Conservation (phyloP, 2,888 invertebrate species). For the Nomada lathburiana region DNA sequence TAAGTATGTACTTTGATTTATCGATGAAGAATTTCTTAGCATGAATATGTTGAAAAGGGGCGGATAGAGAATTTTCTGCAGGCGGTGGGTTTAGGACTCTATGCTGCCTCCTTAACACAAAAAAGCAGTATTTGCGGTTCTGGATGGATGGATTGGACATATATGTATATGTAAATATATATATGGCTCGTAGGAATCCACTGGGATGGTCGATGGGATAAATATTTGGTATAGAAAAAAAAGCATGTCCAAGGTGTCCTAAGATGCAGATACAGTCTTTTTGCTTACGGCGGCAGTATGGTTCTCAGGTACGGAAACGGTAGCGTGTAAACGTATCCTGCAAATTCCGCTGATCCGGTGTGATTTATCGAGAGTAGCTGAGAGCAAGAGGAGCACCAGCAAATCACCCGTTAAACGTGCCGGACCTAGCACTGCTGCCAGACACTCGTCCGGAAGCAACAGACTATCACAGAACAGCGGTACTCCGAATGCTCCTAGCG, state of each 20-base stretch:
- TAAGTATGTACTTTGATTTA: not conserved
- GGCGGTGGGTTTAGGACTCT: conserved; percentile 67
- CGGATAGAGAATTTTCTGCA: conserved; percentile 57
- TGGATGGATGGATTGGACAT: conserved; percentile 70
- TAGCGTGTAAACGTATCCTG: conserved; percentile 71
- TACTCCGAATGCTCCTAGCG: conserved; percentile 46
- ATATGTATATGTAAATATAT: conserved; percentile 22
- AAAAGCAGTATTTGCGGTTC: conserved; percentile 74
- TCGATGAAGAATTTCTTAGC: conserved; percentile 20
- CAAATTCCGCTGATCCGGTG: conserved; percentile 71
- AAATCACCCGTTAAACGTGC: conserved; percentile 89
- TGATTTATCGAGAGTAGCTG: conserved; percentile 76
- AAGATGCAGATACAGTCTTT: conserved; percentile 74
- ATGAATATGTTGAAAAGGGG: conserved; percentile 46
- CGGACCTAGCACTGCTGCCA: conserved; percentile 82
- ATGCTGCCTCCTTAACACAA: conserved; percentile 74
- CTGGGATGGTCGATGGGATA: conserved; percentile 56
- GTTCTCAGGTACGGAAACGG: conserved; percentile 72
- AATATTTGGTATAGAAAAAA: conserved; percentile 57
- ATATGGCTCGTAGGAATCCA: conserved; percentile 58
- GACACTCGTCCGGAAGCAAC: conserved; percentile 78
- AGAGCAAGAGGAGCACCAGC: conserved; percentile 85
- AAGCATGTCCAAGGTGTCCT: conserved; percentile 70
- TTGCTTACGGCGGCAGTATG: conserved; percentile 74
- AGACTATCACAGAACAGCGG: conserved; percentile 74